A percentile compares a stretch with the other conserved stretches of the same genome.
Evolutionary conservation across 2,888 invertebrate genomes (phyloP).

Genomic region (Neria commutata): DNA sequence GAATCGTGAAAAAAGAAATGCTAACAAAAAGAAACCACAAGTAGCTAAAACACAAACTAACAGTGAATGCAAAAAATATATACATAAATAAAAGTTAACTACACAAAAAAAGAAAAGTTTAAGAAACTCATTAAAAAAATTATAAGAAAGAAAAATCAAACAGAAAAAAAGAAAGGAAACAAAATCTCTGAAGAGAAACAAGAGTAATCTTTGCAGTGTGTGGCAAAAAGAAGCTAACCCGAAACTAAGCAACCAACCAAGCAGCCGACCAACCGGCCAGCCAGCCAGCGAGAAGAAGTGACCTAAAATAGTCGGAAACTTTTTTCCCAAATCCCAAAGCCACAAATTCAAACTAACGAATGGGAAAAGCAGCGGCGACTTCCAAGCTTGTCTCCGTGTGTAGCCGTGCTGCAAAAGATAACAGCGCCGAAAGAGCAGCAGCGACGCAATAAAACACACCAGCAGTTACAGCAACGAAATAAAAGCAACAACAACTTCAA

Average conservation of each 20-base stretch:
- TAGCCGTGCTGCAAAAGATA: conserved; percentile 48
- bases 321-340: background rate
- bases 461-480: too few species aligned
- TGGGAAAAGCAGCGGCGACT: background rate
- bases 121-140: conserved; percentile 20
- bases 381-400: conserved; percentile 25
- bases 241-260: conserved; percentile 13
- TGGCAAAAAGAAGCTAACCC: conserved; percentile 1
- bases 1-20: too few species aligned
- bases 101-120: conserved; percentile 22
- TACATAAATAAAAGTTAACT: background rate
- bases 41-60: conserved; percentile 12
- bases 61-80: conserved; percentile 23
- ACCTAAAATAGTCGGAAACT: conserved; percentile 17
- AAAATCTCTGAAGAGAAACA: conserved; percentile 8
- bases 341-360: conserved; percentile 1
- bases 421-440: conserved; percentile 25
- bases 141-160: background rate
- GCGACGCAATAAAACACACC: background rate
- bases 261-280: conserved; percentile 5
- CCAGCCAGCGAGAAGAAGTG: conserved; percentile 14
- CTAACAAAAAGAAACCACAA: background rate
- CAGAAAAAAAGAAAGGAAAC: conserved; percentile 13
- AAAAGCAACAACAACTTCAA: too few species aligned
- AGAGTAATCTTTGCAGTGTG: conserved; percentile 27